Conservation (phyloP, 2,888 invertebrate species). For the Trissolcus brochymenae region DNA sequence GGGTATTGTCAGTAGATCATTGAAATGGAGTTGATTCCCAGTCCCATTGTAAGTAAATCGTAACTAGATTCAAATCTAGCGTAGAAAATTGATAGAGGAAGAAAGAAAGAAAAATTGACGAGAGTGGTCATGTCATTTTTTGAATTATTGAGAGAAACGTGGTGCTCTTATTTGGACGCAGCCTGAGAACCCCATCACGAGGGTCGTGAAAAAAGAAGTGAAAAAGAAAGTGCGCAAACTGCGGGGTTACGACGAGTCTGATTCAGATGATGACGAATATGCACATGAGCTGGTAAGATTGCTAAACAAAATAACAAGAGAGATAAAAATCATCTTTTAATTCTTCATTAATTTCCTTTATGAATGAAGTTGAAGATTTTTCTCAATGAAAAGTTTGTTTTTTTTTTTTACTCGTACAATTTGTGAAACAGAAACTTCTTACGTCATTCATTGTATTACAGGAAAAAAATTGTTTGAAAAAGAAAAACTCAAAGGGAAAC, state of each 20-base stretch:
- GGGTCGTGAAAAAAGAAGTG: conserved; percentile 79
- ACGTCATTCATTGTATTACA: too few relatives aligned
- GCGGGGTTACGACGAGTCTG: conserved; percentile 76
- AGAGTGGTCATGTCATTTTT: not conserved
- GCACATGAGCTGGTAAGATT: conserved; percentile 80
- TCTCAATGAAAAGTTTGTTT: too few relatives aligned
- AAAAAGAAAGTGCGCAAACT: conserved; percentile 76
- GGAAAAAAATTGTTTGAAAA: too few relatives aligned
- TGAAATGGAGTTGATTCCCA: conserved; percentile 39
- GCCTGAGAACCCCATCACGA: conserved; percentile 81
- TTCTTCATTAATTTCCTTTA: not conserved
- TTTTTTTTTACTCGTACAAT: not conserved
- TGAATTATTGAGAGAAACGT: conserved; percentile 1
- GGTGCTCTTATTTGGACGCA: conserved; percentile 66
- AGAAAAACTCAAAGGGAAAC: too few relatives aligned
- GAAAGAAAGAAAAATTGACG: conserved; percentile 6
- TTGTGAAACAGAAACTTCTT: conserved; percentile 29
- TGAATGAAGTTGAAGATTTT: conserved; percentile 10
- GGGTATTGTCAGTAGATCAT: conserved; percentile 40
- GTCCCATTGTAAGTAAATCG: conserved; percentile 47
- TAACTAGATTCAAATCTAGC: conserved; percentile 31
- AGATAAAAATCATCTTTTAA: not conserved
- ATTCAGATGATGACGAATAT: conserved; percentile 82
- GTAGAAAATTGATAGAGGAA: conserved; percentile 3
- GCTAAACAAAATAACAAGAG: not conserved